Evolutionary conservation across 2,888 invertebrate genomes (phyloP), one percentile per base, ranked within the genome.

Genomic region (Copidosoma aretas): DNA sequence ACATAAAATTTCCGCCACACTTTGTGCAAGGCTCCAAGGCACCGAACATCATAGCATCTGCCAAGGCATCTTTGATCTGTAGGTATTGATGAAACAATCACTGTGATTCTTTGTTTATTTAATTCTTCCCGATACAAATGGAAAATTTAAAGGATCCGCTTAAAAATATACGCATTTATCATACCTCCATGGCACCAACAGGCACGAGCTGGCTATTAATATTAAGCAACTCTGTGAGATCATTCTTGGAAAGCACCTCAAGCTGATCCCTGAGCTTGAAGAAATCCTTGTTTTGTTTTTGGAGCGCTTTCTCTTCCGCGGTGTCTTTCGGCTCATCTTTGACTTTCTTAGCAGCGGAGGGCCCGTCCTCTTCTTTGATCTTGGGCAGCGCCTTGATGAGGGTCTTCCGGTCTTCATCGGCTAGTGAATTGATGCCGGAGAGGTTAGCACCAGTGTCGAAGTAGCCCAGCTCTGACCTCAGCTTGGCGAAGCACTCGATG

Each of bases 31-130:
- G 89, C 70, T 88, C 83, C 3, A 95, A 85, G 1, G 90, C 89
- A 41, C 98, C 99, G 85, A 98, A 99, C 0, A 91, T 88, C 89
- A 98, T 91, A 43, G 90, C 87, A 84, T 99, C 98, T 14, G 93
- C 88, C 8, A 96, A 82, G 61, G 87, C 87, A 82, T 96, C 94
- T 67, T 93, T 81, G 66, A 91, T 88, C 92, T 94, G 22, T 15
- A 65, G 70, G 39, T 41, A 56, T 32, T 32, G 32, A 32, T 32
- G 32, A 32, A 32, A 32, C 4, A 32, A 32, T 32, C 32, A 32
- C 32, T 5, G 32, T 5, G 8, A 32, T n/a, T 32, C 4, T 32
- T 32, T 32, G 32, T 32, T 32, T 32, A 32, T 32, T 32, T 21
- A 41, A n/a, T 4, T 24, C 10, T 51, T 46, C 43, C 43, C 68